Evolutionary conservation across 2,888 invertebrate genomes (phyloP).

Genomic region (Lasioglossum calceatum): DNA sequence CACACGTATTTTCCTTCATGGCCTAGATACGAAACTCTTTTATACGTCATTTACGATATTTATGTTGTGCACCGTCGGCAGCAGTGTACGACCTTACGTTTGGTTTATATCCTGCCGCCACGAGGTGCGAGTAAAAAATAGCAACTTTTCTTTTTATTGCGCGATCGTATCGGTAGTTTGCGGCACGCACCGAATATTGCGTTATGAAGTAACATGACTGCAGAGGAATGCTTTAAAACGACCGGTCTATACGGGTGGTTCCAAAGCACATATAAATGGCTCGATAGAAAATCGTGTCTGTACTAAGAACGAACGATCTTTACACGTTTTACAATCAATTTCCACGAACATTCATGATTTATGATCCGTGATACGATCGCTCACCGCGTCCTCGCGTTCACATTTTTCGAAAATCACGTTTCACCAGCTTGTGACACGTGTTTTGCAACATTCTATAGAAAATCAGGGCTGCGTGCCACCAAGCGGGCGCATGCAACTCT

Average conservation of each 20-base stretch:
- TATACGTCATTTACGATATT: conserved; percentile 64
- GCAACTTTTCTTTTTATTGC: conserved; percentile 56
- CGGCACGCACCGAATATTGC: conserved; percentile 43
- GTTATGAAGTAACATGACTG: conserved; percentile 27
- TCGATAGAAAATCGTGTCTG: neutral
- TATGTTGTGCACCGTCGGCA: conserved; percentile 48
- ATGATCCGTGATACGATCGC: neutral
- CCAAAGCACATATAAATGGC: neutral
- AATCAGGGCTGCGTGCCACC: neutral
- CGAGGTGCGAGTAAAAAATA: conserved; percentile 47
- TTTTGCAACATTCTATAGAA: neutral
- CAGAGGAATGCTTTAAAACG: conserved; percentile 24
- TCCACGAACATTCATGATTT: neutral
- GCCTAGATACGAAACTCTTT: conserved; percentile 60
- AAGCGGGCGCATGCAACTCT: conserved; percentile 5
- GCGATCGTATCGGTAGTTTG: conserved; percentile 44
- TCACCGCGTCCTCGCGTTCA: neutral
- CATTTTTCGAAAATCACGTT: neutral
- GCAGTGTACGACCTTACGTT: conserved; percentile 23
- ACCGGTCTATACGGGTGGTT: neutral
- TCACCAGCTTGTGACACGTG: neutral
- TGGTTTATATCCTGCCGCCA: conserved; percentile 39
- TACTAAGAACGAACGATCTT: neutral
- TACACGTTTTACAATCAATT: neutral
- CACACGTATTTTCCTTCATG: conserved; percentile 40